These are phyloP conservation scores for Tiliacea citrago DNA, from an alignment of 2,888 invertebrate genomes.

Conservation along the genomic window DNA sequence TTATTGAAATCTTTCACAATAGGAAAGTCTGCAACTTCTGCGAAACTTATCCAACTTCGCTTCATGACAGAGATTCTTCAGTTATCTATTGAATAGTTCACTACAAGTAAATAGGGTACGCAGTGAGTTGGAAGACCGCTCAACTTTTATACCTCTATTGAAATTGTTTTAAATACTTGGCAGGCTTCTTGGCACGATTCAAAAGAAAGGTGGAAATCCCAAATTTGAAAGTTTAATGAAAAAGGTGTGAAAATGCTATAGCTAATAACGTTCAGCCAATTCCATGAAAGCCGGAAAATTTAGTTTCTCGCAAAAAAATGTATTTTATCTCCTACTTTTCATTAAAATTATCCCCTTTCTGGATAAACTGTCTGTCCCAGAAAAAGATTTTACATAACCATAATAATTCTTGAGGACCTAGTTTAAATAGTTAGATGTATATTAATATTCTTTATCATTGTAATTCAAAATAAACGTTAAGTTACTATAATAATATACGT, in stretches of 20 bases:
- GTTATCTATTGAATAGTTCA: slow-evolving; percentile 59
- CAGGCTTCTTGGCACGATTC: slow-evolving; percentile 26
- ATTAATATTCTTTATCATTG: too few species aligned
- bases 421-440: too few species aligned
- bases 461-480: too few species aligned
- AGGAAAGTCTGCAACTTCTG: slow-evolving; percentile 41
- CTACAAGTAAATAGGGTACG: slow-evolving; percentile 47
- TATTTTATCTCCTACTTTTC: background rate
- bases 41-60: slow-evolving; percentile 55
- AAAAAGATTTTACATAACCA: too few species aligned
- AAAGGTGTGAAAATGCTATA: background rate
- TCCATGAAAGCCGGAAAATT: too few species aligned
- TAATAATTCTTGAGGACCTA: too few species aligned
- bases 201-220: slow-evolving; percentile 18
- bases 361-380: background rate
- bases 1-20: slow-evolving; percentile 46
- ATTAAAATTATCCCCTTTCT: background rate
- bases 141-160: slow-evolving; percentile 65
- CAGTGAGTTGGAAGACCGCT: slow-evolving; percentile 38
- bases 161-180: slow-evolving; percentile 64
- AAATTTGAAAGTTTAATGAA: background rate
- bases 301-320: too few species aligned
- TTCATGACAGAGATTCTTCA: slow-evolving; percentile 56
- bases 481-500: too few species aligned
- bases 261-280: background rate